A percentile compares a stretch with the other conserved stretches of the same genome.
Conservation (phyloP, 2,113 vertebrate species). For the Tachuris rubrigastra region DNA sequence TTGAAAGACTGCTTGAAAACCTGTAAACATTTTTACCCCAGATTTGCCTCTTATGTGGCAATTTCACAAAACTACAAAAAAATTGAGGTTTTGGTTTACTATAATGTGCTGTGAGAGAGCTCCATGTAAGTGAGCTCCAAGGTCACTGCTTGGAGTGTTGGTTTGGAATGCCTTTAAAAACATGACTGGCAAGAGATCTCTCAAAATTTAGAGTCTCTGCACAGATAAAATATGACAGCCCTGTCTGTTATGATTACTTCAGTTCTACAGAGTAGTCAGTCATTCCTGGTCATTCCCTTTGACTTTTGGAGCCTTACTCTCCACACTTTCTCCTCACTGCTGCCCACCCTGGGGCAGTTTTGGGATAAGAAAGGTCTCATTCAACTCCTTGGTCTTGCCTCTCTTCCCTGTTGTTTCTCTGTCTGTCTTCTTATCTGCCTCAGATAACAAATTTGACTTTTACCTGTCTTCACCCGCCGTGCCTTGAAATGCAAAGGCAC, state of each 20-base stretch:
- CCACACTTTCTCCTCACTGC: accelerated
- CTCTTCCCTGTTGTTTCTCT: neutral
- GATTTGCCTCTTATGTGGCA: neutral
- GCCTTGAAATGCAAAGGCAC: neutral
- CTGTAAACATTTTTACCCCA: neutral
- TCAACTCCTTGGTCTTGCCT: neutral
- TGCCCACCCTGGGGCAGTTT: neutral
- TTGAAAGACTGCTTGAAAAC: neutral
- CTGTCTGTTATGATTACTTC: conserved; percentile 33
- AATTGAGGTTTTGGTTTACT: neutral
- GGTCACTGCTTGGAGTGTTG: neutral
- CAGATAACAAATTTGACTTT: neutral
- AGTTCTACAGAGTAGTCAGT: neutral
- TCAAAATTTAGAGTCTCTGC: conserved; percentile 3
- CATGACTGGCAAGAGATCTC: conserved; percentile 10
- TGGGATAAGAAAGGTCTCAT: neutral
- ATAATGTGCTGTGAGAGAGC: neutral
- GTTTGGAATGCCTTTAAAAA: conserved; percentile 5
- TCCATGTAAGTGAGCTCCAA: neutral
- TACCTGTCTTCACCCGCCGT: neutral
- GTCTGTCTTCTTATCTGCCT: neutral
- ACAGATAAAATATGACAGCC: conserved; percentile 40
- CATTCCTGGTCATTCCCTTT: neutral
- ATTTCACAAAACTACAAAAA: neutral
- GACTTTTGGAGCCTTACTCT: neutral